Percentiles rank a stretch among this genome's conserved stretches.
These are phyloP conservation scores for Nephrotoma appendiculata DNA, from an alignment of 2,888 invertebrate species.

Conservation along the genomic window DNA sequence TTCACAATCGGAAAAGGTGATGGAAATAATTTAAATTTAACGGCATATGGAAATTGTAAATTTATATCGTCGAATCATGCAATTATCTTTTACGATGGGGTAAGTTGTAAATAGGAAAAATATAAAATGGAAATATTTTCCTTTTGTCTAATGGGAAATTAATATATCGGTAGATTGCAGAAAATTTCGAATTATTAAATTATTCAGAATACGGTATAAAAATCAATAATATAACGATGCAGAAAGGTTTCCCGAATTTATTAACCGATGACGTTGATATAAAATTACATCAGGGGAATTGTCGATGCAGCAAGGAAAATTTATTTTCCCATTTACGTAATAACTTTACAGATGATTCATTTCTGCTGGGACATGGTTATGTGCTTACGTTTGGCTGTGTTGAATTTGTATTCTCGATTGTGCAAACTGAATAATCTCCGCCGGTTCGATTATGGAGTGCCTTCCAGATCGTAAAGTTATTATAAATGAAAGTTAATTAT, in stretches of 20 bases:
- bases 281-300: neutral
- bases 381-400: neutral
- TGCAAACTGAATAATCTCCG: neutral
- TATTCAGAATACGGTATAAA: conserved; percentile 80
- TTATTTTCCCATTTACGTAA: neutral
- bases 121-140: neutral
- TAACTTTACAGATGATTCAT: neutral
- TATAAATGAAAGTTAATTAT: too few species aligned
- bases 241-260: neutral
- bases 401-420: neutral
- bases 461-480: too few species aligned
- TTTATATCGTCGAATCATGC: conserved; percentile 62
- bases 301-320: neutral
- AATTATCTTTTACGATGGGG: conserved; percentile 72
- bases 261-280: neutral
- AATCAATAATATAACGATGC: conserved; percentile 42
- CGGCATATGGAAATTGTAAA: conserved; percentile 50
- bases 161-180: conserved; percentile 42
- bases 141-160: neutral
- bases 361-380: neutral
- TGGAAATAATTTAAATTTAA: conserved; percentile 43
- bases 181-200: conserved; percentile 81
- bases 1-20: conserved; percentile 57
- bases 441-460: too few species aligned
- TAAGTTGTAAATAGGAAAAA: conserved; percentile 22